A percentile compares a stretch with the other conserved stretches of the same genome.
Conservation (phyloP, 2,888 invertebrate species). For the Ennomos erosarius region DNA sequence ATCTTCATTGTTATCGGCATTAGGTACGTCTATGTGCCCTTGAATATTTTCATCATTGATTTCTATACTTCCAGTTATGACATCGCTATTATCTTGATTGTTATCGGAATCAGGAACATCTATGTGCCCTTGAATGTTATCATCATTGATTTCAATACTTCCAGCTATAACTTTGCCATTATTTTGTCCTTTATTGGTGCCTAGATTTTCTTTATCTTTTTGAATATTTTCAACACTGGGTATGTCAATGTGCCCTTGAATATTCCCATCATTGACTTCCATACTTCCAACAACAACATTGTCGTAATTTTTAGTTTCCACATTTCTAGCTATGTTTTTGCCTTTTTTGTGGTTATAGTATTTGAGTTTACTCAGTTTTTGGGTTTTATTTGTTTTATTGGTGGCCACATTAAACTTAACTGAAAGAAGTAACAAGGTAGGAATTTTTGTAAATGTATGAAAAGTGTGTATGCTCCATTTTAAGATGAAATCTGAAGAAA, state of each 20-base stretch:
- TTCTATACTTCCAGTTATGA: too few species aligned
- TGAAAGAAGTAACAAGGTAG: too few species aligned
- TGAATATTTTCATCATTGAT: not conserved
- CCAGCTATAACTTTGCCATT: not conserved
- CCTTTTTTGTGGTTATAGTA: too few species aligned
- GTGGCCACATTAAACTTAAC: not conserved
- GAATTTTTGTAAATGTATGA: too few species aligned
- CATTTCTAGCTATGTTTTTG: not conserved
- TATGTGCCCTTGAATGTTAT: not conserved
- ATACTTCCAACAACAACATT: not conserved
- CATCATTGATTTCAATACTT: not conserved
- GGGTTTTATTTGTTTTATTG: too few species aligned
- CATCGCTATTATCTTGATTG: too few species aligned
- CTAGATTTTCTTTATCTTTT: not conserved
- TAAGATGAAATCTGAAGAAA: too few species aligned
- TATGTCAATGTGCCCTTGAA: not conserved
- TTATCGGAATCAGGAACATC: not conserved
- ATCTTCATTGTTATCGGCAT: not conserved
- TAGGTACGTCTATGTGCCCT: not conserved
- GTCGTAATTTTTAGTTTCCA: not conserved
- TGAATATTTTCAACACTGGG: conserved; percentile 1
- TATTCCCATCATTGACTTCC: not conserved
- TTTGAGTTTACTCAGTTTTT: too few species aligned
- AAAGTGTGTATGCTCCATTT: too few species aligned
- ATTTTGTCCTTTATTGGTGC: not conserved